Percentiles rank a stretch among this genome's conserved stretches.
Conservation (phyloP, 1,140 invertebrate genomes). For the Trigoniulus corallinus region DNA sequence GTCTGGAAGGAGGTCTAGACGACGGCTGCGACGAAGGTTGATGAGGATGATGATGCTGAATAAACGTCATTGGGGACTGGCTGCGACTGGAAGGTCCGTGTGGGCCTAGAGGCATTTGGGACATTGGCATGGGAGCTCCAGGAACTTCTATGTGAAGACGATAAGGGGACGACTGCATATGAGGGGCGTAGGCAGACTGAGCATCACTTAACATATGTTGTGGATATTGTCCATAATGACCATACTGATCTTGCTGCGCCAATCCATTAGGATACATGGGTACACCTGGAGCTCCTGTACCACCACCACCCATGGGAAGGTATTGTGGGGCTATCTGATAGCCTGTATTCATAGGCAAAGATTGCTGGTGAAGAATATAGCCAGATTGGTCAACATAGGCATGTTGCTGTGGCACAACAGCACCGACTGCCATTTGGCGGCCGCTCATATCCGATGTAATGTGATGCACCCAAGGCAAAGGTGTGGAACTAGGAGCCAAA, state of each 20-base stretch:
- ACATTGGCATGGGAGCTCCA: conserved; percentile 6
- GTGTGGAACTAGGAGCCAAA: not conserved
- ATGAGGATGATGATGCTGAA: too few relatives aligned
- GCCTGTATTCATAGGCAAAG: too few relatives aligned
- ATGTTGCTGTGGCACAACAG: not conserved
- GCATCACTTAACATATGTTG: conserved; percentile 6
- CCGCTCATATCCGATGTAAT: not conserved
- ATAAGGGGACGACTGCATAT: not conserved
- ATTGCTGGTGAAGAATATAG: not conserved
- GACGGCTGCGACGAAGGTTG: conserved; percentile 9
- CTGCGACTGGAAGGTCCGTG: not conserved
- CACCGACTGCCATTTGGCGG: not conserved
- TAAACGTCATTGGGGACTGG: not conserved
- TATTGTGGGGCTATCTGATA: too few relatives aligned
- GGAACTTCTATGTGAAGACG: conserved; percentile 6
- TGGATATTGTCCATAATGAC: conserved; percentile 11
- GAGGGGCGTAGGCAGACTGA: conserved; percentile 5
- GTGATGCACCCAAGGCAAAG: not conserved
- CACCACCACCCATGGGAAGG: too few relatives aligned
- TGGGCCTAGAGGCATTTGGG: not conserved
- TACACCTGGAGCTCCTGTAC: too few relatives aligned
- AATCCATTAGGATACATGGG: not conserved
- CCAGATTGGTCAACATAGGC: not conserved
- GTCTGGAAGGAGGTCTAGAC: conserved; percentile 2
- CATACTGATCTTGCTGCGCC: not conserved